Percentiles rank a stretch among this genome's conserved stretches.
phyloP scores from a whole-genome alignment of 1,140 invertebrate species.

The Acromyrmex echinatior region DNA sequence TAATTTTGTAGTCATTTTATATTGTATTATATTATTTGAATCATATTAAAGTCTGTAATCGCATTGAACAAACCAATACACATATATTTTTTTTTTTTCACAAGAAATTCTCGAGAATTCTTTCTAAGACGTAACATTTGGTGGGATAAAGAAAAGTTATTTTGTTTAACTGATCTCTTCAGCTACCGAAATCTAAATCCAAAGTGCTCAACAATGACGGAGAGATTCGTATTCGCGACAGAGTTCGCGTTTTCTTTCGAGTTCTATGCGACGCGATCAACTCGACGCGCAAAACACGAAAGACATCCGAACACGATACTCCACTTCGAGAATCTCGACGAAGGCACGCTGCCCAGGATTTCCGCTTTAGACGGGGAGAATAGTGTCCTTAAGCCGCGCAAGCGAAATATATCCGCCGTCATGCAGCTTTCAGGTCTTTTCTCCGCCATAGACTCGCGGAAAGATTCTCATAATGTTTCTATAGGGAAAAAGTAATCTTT shows the following conservation, averaged over 20 bases:
- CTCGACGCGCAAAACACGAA: constrained; percentile 45
- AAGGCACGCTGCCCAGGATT: constrained; percentile 62
- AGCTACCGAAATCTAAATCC: constrained; percentile 6
- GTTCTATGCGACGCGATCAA: constrained; percentile 8
- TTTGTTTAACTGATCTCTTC: constrained; percentile 17
- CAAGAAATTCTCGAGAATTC: background rate
- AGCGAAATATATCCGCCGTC: constrained; percentile 59
- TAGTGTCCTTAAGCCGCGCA: constrained; percentile 49
- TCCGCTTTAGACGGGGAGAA: constrained; percentile 63
- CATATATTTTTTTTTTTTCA: background rate
- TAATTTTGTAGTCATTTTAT: background rate
- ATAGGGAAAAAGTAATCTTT: constrained; percentile 1
- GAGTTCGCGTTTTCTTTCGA: constrained; percentile 56
- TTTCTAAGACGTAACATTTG: background rate
- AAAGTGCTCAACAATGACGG: constrained; percentile 28
- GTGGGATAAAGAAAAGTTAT: constrained; percentile 1
- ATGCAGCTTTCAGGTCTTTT: constrained; percentile 59
- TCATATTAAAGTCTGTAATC: background rate
- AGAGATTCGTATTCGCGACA: constrained; percentile 18
- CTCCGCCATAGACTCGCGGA: constrained; percentile 16
- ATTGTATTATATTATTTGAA: background rate
- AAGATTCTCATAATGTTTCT: constrained; percentile 45
- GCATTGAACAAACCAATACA: background rate
- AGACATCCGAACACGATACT: constrained; percentile 78
- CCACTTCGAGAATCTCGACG: constrained; percentile 74